phyloP scores from a whole-genome alignment of 2,888 invertebrate species.

The Torymus auratus region DNA sequence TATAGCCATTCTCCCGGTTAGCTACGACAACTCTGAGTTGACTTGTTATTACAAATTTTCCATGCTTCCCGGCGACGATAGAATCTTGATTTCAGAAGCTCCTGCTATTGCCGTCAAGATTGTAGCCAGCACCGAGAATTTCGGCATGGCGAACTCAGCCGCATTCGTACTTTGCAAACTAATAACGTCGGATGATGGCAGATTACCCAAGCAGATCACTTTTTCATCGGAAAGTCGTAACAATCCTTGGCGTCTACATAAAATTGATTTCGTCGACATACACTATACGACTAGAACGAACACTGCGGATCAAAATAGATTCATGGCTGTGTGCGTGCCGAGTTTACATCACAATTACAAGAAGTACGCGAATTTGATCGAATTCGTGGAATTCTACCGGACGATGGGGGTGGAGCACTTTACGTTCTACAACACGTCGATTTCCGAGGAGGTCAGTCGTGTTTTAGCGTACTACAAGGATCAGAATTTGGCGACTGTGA shows the following conservation, averaged over 20 bases:
- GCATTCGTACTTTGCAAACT: constrained; percentile 63
- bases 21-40: constrained; percentile 38
- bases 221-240: constrained; percentile 47
- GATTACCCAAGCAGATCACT: constrained; percentile 60
- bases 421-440: constrained; percentile 77
- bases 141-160: constrained; percentile 61
- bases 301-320: constrained; percentile 31
- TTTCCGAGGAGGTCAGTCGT: constrained; percentile 70
- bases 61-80: background rate
- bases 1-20: constrained; percentile 60
- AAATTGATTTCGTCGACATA: constrained; percentile 40
- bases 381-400: constrained; percentile 78
- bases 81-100: constrained; percentile 22
- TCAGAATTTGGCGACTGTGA: constrained; percentile 70
- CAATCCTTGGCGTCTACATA: background rate
- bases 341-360: constrained; percentile 76
- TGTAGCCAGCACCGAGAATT: constrained; percentile 60
- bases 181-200: constrained; percentile 33
- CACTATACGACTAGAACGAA: constrained; percentile 6
- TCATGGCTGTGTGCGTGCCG: constrained; percentile 75
- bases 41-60: constrained; percentile 61
- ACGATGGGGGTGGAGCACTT: constrained; percentile 77
- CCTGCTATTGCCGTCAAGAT: constrained; percentile 55
- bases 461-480: constrained; percentile 74
- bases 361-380: constrained; percentile 75